These are phyloP conservation scores for Pachycephus smyrnensis DNA, from an alignment of 2,888 invertebrate species.

Conservation along the genomic window DNA sequence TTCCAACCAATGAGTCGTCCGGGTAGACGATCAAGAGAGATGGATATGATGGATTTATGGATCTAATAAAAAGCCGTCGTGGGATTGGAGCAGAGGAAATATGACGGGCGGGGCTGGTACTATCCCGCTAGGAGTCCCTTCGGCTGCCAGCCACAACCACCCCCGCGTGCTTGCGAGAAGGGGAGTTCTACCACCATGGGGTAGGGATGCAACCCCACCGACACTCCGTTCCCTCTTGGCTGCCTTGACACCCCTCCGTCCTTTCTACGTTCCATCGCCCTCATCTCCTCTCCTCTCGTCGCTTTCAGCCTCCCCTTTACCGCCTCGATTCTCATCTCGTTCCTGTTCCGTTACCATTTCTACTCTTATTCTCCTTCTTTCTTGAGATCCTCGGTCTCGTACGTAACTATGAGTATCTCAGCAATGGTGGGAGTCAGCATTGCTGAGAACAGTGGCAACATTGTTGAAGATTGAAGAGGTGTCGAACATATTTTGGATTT, in stretches of 20 bases:
- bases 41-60: constrained; percentile 85
- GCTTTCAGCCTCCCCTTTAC: constrained; percentile 18
- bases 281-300: constrained; percentile 14
- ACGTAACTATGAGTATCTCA: not conserved
- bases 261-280: constrained; percentile 10
- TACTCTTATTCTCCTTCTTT: not conserved
- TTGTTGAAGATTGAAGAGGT: not conserved
- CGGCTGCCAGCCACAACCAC: constrained; percentile 58
- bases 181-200: constrained; percentile 4
- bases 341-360: not conserved
- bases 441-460: not conserved
- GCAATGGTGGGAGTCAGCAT: not conserved
- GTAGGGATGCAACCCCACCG: not conserved
- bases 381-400: not conserved
- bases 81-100: constrained; percentile 66
- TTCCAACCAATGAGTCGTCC: constrained; percentile 42
- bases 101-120: constrained; percentile 64
- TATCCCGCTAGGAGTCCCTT: constrained; percentile 53
- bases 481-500: not conserved
- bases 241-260: not conserved
- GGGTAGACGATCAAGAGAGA: constrained; percentile 40
- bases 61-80: constrained; percentile 73
- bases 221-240: not conserved
- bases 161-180: constrained; percentile 32
- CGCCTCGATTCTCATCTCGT: not conserved